Evolutionary conservation across 2,113 vertebrate species (phyloP), one percentile per base, ranked within the genome.

Genomic region (Hirundichthys speculiger): DNA sequence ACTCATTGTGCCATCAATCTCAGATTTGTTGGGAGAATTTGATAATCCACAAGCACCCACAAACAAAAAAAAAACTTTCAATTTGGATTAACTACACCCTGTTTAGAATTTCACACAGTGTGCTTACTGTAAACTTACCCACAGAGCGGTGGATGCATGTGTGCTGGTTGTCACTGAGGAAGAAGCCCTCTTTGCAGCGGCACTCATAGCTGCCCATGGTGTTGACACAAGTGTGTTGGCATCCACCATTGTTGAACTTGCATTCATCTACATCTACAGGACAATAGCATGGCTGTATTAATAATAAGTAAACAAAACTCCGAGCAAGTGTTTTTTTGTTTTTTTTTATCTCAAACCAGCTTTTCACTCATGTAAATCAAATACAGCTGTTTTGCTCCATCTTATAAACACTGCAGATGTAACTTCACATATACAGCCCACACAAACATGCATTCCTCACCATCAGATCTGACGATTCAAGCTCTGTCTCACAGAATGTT

Each of bases 111-210:
- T 19, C 30, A 30, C n/a, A 8, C 1, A 30, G 20, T 10, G n/a
- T 18, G 52, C 10, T 2, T 60, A 38, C 14, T 12, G 39, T 64
- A 34, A 61, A 80, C 90, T 88, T 93, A 99, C 98, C 98, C 93
- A 96, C 94, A 1, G 94, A 96, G 73, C 94, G 96, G 69, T 98
- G 98, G 89, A 99, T 99, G 86, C 98, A 99, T 0, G 96, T 99
- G 83, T 99, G 98, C 90, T 99, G 98, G 86, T 99, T 98, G 86
- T 99, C 95, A 18, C 98, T 99, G 58, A 99, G 93, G 90, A 99
- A 98, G 82, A 98, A 99, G 0, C 98, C 96, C 0, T 94, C 93
- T 80, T 96, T 96, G 89, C 98, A 99, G 76, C 84, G 92, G 70
- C 98, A 99, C 80, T 97, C 94, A 1, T 99, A 99, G 90, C 97